Conservation (phyloP, 2,888 invertebrate species). For the Nyleta sp. region DNA sequence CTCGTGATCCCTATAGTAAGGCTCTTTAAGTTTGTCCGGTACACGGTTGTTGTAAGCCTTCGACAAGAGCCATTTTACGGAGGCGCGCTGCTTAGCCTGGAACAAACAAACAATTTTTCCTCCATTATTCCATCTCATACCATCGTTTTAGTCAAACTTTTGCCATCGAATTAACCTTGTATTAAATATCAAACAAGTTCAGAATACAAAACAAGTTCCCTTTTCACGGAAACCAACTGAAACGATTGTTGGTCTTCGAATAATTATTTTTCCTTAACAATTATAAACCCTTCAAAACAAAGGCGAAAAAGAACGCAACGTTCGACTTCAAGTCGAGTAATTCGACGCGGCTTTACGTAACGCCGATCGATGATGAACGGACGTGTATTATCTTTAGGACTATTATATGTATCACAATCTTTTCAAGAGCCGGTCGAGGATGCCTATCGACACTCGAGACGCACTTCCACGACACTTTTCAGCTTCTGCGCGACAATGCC, state of each 20-base stretch:
- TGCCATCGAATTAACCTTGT: too few species aligned
- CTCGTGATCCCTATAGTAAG: constrained; percentile 97
- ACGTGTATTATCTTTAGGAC: constrained; percentile 58
- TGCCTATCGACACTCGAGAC: constrained; percentile 54
- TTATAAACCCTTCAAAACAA: too few species aligned
- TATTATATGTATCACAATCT: constrained; percentile 48
- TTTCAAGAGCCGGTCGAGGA: constrained; percentile 23
- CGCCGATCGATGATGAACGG: constrained; percentile 33
- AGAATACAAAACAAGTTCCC: too few species aligned
- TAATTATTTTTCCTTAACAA: too few species aligned
- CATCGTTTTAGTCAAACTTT: too few species aligned
- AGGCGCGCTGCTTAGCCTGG: constrained; percentile 97
- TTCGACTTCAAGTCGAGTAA: constrained; percentile 20
- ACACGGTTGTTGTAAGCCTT: constrained; percentile 98
- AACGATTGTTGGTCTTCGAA: too few species aligned
- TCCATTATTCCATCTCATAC: too few species aligned
- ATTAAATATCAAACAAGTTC: too few species aligned
- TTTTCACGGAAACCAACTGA: too few species aligned
- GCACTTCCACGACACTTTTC: constrained; percentile 18
- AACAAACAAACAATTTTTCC: constrained; percentile 82
- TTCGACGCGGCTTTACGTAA: constrained; percentile 41
- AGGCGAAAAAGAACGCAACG: background rate
- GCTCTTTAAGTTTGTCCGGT: constrained; percentile 96
- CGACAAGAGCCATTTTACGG: constrained; percentile 97
- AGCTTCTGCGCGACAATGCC: too few species aligned